Evolutionary conservation across 2,113 vertebrate species (phyloP), one percentile per base, ranked within the genome.

Genomic region (Pollachius pollachius): DNA sequence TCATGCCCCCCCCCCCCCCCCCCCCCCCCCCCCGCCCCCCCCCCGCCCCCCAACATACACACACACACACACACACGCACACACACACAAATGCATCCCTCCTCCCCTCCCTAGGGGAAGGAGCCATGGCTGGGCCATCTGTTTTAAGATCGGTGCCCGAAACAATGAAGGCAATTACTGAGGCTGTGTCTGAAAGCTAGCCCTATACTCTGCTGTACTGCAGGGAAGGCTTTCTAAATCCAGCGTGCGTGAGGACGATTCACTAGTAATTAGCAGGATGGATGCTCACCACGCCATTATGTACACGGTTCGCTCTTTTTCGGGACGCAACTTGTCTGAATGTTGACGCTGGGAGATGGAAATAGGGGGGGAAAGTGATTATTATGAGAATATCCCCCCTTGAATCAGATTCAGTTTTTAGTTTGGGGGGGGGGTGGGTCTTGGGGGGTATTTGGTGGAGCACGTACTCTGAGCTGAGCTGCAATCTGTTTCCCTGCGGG

Each of bases 401-500:
- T 34, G 30, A 34, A 2, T 34, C 6, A 4, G 30, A 34, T 34
- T 34, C 4, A 7, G 30, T 34, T 34, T 34, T 2, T 34, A 34
- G 4, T 34, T 34, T 34, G 4, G 30, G 30, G 30, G 30, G 30
- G 30, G 30, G 30, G 15, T 13, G 15, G 41, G 76, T 73, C 23
- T 82, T 72, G 70, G 75, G 65, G 82, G 70, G 81, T 80, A 78
- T 78, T 79, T 86, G 69, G 48, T 74, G 65, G 57, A 64, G 81
- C 37, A 41, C 70, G 72, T 62, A 30, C 72, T 23, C 11, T n/a
- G 81, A 73, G 67, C 67, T 52, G 76, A 84, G 82, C 77, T 52
- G 27, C 71, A 76, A 74, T 82, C 77, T 70, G 81, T 83, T 83
- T 77, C 74, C 78, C 77, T 78, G 83, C 74, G 77, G 79, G 83